Evolutionary conservation across 2,797 vertebrate genomes (phyloP).

Genomic region (Xerus rutilus): DNA sequence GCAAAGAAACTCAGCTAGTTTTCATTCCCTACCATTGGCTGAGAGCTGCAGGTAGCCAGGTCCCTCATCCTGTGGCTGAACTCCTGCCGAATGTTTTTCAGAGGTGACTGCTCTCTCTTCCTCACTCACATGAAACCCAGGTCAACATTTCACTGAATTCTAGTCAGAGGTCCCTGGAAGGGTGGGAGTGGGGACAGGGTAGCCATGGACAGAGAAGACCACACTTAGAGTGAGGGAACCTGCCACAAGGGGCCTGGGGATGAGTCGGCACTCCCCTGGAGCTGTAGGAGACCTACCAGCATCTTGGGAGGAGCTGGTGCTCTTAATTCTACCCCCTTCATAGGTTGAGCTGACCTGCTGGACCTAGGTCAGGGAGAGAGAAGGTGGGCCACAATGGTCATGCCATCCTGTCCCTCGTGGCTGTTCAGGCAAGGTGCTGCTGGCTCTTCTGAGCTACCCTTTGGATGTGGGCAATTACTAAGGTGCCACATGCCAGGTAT

Average conservation of each 20-base stretch:
- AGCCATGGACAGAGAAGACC: background rate
- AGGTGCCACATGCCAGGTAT: too few relatives aligned
- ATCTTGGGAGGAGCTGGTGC: background rate
- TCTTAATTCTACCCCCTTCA: background rate
- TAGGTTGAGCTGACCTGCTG: too few relatives aligned
- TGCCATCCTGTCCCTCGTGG: background rate
- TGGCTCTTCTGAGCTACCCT: background rate
- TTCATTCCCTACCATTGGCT: background rate
- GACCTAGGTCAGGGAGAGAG: background rate
- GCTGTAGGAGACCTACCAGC: background rate
- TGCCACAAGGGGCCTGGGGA: background rate
- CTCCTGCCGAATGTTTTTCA: background rate
- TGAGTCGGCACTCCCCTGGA: too few relatives aligned
- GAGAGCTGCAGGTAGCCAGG: background rate
- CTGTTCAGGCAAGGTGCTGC: background rate
- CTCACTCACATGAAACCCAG: conserved; percentile 86
- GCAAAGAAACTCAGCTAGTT: background rate
- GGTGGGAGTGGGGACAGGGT: rapidly evolving
- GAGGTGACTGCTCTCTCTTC: background rate
- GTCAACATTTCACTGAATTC: conserved; percentile 92
- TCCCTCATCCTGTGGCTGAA: background rate
- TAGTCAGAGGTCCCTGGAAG: conserved; percentile 90
- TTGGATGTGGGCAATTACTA: rapidly evolving
- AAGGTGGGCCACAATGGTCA: rapidly evolving
- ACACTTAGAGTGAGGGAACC: background rate